A percentile compares a stretch with the other conserved stretches of the same genome.
phyloP scores from a whole-genome alignment of 2,888 invertebrate species.

The Cataglyphis cursor region DNA sequence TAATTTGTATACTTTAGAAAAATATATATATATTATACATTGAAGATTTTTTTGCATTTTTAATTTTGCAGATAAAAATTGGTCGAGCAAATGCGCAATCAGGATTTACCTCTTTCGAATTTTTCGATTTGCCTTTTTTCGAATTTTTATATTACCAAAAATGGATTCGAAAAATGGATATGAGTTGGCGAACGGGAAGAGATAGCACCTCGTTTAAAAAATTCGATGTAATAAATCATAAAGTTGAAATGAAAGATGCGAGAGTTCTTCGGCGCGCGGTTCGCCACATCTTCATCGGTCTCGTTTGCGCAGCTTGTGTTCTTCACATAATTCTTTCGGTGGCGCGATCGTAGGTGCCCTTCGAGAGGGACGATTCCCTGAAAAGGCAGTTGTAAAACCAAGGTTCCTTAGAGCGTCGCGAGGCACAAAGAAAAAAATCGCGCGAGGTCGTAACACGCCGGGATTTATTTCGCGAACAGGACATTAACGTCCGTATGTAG shows the following conservation, averaged over 20 bases:
- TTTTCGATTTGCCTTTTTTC: too few relatives aligned
- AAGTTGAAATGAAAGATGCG: conserved; percentile 45
- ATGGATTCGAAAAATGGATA: neutral
- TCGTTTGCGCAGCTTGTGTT: conserved; percentile 58
- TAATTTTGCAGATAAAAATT: neutral
- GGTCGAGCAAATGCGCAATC: too few relatives aligned
- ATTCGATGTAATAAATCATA: conserved; percentile 25
- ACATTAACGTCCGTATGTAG: conserved; percentile 47
- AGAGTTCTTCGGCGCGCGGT: conserved; percentile 21
- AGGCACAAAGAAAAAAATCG: neutral
- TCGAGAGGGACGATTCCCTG: conserved; percentile 44
- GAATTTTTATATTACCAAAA: too few relatives aligned
- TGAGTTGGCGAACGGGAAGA: neutral
- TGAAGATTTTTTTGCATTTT: neutral
- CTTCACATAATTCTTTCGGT: conserved; percentile 39
- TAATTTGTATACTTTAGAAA: neutral
- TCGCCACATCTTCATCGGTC: conserved; percentile 68
- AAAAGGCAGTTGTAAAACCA: conserved; percentile 48
- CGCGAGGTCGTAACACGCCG: conserved; percentile 36
- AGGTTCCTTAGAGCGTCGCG: conserved; percentile 12
- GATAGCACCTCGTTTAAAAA: conserved; percentile 19
- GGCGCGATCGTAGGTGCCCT: conserved; percentile 34
- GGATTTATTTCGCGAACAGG: conserved; percentile 47
- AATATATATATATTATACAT: neutral
- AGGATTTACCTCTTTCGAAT: too few relatives aligned